Evolutionary conservation across 2,888 invertebrate species (phyloP).

Genomic region (Ommatoiulus sabulosus): DNA sequence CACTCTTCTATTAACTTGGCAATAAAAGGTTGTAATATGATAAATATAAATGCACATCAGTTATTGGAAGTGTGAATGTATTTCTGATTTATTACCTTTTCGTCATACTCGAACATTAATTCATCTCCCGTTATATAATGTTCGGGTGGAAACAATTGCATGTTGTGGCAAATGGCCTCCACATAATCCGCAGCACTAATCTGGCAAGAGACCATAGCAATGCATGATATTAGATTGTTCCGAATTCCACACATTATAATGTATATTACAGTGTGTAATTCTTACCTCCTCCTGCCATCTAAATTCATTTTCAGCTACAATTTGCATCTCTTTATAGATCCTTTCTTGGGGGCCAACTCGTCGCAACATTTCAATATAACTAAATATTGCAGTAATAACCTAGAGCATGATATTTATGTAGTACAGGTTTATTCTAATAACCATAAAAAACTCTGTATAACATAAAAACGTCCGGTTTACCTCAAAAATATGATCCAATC

Average conservation of each 20-base stretch:
- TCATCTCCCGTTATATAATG: slow-evolving; percentile 83
- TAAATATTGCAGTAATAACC: slow-evolving; percentile 82
- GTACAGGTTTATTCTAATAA: too few relatives aligned
- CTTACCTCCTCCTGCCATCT: slow-evolving; percentile 70
- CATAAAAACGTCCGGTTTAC: slow-evolving; percentile 5
- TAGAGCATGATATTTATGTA: slow-evolving; percentile 64
- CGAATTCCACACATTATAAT: not conserved
- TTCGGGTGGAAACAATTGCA: slow-evolving; percentile 83
- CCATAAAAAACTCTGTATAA: too few relatives aligned
- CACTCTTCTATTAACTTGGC: slow-evolving; percentile 74
- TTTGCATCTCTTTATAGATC: slow-evolving; percentile 79
- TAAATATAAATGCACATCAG: not conserved
- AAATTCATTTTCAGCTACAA: slow-evolving; percentile 73
- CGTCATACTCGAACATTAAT: slow-evolving; percentile 82
- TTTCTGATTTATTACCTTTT: slow-evolving; percentile 70
- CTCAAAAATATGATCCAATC: slow-evolving; percentile 57
- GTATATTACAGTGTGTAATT: not conserved
- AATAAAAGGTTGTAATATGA: slow-evolving; percentile 52
- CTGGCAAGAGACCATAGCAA: slow-evolving; percentile 60
- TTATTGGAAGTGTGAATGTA: slow-evolving; percentile 21
- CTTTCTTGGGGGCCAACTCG: slow-evolving; percentile 76
- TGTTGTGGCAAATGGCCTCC: slow-evolving; percentile 79
- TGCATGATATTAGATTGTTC: not conserved
- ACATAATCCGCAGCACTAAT: slow-evolving; percentile 79
- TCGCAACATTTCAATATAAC: slow-evolving; percentile 81